These are phyloP conservation scores for Cydia fagiglandana DNA, from an alignment of 1,140 invertebrate species.

Conservation along the genomic window DNA sequence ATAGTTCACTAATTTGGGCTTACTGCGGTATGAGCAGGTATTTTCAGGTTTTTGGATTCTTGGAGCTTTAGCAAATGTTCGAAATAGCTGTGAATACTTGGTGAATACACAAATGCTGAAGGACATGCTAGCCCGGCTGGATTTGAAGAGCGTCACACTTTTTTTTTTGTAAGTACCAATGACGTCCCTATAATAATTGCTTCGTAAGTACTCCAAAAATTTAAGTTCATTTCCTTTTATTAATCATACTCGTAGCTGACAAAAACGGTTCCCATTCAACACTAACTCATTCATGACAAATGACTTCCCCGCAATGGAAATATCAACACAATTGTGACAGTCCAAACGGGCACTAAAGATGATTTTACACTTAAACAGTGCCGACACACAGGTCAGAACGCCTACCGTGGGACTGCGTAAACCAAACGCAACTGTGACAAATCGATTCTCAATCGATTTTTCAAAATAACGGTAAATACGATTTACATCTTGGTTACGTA, in stretches of 20 bases:
- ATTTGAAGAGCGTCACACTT: not conserved
- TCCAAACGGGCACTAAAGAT: slow-evolving; percentile 17
- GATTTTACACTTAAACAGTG: slow-evolving; percentile 26
- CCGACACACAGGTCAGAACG: slow-evolving; percentile 46
- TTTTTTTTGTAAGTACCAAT: not conserved
- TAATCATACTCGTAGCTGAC: not conserved
- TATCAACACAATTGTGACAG: slow-evolving; percentile 28
- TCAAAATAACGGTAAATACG: slow-evolving; percentile 72
- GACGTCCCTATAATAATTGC: not conserved
- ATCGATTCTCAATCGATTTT: slow-evolving; percentile 75
- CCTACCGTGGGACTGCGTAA: slow-evolving; percentile 72
- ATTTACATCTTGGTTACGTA: slow-evolving; percentile 72
- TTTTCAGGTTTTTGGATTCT: not conserved
- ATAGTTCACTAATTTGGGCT: slow-evolving; percentile 8
- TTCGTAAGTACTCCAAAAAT: slow-evolving; percentile 11
- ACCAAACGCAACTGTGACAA: slow-evolving; percentile 68
- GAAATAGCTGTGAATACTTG: not conserved
- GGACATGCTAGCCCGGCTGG: not conserved
- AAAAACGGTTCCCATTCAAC: slow-evolving; percentile 6
- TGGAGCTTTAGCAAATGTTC: not conserved
- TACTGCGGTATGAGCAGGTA: not conserved
- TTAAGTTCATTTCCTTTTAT: slow-evolving; percentile 1
- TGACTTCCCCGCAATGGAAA: slow-evolving; percentile 13
- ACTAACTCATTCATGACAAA: slow-evolving; percentile 6
- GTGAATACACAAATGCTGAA: too few relatives aligned